phyloP scores from a whole-genome alignment of 2,797 vertebrate genomes.

The Leptoclinus maculatus region DNA sequence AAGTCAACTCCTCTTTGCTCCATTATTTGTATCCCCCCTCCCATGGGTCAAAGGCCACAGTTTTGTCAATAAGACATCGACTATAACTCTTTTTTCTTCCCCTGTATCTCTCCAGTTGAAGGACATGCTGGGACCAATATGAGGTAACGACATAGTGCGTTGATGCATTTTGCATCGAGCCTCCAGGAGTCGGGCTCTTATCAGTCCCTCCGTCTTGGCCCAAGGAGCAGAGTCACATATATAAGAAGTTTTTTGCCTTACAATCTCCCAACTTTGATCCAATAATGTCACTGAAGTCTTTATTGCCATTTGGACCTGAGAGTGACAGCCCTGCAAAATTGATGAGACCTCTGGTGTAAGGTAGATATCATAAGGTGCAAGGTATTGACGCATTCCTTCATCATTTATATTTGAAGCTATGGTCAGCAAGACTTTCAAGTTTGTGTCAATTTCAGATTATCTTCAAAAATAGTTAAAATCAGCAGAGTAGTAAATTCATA shows the following conservation, averaged over 20 bases:
- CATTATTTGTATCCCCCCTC: not conserved
- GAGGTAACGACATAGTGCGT: constrained; percentile 35
- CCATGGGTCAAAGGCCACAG: constrained; percentile 51
- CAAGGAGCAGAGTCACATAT: constrained; percentile 54
- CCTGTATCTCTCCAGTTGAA: constrained; percentile 37
- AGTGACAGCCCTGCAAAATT: constrained; percentile 66
- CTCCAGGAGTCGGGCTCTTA: constrained; percentile 53
- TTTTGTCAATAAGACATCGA: constrained; percentile 65
- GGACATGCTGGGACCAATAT: constrained; percentile 61
- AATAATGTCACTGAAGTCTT: constrained; percentile 55
- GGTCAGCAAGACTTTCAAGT: constrained; percentile 10
- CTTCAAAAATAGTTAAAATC: not conserved
- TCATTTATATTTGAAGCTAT: constrained; percentile 31
- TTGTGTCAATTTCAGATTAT: constrained; percentile 22
- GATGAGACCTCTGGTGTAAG: constrained; percentile 49
- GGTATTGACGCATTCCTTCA: constrained; percentile 38
- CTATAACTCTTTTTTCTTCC: constrained; percentile 52
- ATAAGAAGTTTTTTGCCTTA: constrained; percentile 50
- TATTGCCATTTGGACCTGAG: constrained; percentile 64
- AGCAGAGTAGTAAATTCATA: not conserved
- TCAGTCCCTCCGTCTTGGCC: constrained; percentile 54
- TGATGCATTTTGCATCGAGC: constrained; percentile 77
- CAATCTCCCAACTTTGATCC: constrained; percentile 62
- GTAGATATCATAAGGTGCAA: constrained; percentile 41
- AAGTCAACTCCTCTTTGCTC: not conserved